Evolutionary conservation across 2,888 invertebrate species (phyloP).

Genomic region (Xylota sylvarum): DNA sequence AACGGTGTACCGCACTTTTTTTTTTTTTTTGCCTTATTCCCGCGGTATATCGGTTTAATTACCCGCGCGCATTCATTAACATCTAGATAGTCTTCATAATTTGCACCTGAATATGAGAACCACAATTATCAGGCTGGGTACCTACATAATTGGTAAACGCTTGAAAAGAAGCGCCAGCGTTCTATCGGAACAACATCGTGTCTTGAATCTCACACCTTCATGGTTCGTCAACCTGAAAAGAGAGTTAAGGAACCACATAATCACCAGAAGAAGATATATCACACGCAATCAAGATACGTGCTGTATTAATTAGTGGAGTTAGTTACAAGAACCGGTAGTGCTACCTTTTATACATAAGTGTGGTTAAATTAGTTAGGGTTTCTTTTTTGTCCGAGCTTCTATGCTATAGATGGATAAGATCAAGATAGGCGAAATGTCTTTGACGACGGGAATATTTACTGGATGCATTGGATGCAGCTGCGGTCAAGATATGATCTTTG

Average conservation of each 20-base stretch:
- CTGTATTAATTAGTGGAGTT: slow-evolving; percentile 17
- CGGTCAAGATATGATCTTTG: too few relatives aligned
- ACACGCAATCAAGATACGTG: slow-evolving; percentile 32
- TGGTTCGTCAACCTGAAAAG: slow-evolving; percentile 65
- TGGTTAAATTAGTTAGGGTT: background rate
- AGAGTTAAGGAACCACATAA: background rate
- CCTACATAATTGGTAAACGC: slow-evolving; percentile 42
- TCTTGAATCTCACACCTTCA: slow-evolving; percentile 43
- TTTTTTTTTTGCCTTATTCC: background rate
- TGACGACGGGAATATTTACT: too few relatives aligned
- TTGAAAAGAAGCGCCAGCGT: background rate
- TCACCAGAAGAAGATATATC: slow-evolving; percentile 21
- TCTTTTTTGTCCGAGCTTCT: background rate
- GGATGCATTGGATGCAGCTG: too few relatives aligned
- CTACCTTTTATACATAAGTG: background rate
- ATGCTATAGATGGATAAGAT: background rate
- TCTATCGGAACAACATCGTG: slow-evolving; percentile 5
- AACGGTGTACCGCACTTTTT: slow-evolving; percentile 3
- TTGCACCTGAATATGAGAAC: slow-evolving; percentile 26
- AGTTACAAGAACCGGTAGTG: background rate
- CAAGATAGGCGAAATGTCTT: too few relatives aligned
- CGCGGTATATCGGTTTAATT: slow-evolving; percentile 42
- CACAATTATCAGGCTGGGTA: slow-evolving; percentile 24
- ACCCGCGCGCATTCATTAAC: slow-evolving; percentile 15
- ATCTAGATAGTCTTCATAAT: slow-evolving; percentile 15